Percentiles rank a stretch among this genome's conserved stretches.
Conservation (phyloP, 2,797 vertebrate genomes). For the Enteromius unitaeniatus region DNA sequence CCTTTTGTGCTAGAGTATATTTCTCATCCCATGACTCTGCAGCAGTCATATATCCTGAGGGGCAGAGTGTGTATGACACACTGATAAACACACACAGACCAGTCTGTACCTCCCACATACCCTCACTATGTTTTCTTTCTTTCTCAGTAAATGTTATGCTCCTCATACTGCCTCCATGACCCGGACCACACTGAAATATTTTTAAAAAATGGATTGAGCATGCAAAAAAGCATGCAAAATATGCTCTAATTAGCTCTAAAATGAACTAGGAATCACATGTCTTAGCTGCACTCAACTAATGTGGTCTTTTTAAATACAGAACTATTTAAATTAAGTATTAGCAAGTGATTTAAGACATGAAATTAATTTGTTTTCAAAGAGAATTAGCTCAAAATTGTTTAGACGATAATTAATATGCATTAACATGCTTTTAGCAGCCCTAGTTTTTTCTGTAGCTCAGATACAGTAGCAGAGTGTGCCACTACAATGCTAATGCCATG, state of each 20-base stretch:
- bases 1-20: slow-evolving; percentile 41
- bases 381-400: background rate
- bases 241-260: background rate
- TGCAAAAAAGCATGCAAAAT: too few relatives aligned
- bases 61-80: slow-evolving; percentile 29
- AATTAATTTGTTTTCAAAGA: background rate
- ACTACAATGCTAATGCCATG: background rate
- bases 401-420: background rate
- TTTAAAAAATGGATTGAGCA: too few relatives aligned
- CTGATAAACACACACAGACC: slow-evolving; percentile 3
- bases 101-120: background rate
- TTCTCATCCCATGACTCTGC: slow-evolving; percentile 38
- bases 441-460: background rate
- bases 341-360: slow-evolving; percentile 5
- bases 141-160: background rate
- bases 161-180: background rate
- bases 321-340: background rate
- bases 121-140: background rate
- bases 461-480: background rate
- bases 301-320: background rate
- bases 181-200: background rate
- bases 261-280: background rate
- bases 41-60: slow-evolving; percentile 52
- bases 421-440: background rate
- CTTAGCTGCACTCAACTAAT: background rate